These are phyloP conservation scores for Drosophila yakuba DNA, from an alignment of 1,140 invertebrate species.

Conservation along the genomic window DNA sequence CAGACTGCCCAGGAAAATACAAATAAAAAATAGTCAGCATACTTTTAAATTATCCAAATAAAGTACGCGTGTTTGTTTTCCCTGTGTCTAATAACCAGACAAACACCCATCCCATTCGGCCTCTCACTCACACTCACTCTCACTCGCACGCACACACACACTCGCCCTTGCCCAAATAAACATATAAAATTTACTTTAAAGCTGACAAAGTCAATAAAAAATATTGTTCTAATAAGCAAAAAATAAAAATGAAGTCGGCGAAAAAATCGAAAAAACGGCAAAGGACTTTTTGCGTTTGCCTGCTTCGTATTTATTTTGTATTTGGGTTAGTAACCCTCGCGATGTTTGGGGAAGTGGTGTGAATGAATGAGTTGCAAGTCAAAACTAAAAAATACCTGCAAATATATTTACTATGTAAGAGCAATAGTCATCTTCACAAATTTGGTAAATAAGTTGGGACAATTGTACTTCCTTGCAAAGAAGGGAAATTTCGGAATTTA, in stretches of 20 bases:
- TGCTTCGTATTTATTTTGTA: conserved; percentile 11
- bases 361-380: conserved; percentile 6
- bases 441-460: too few relatives aligned
- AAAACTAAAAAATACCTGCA: too few relatives aligned
- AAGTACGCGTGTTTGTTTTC: conserved; percentile 38
- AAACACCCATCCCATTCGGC: conserved; percentile 32
- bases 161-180: conserved; percentile 72
- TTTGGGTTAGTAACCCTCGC: conserved; percentile 12
- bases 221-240: conserved; percentile 82
- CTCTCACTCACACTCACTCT: neutral
- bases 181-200: conserved; percentile 82
- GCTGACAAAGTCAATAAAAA: conserved; percentile 83
- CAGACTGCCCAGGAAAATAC: conserved; percentile 15
- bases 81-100: conserved; percentile 46
- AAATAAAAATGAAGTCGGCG: conserved; percentile 55
- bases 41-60: conserved; percentile 69
- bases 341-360: conserved; percentile 1
- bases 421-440: too few relatives aligned
- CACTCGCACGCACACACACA: neutral
- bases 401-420: too few relatives aligned
- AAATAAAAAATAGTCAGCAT: conserved; percentile 66
- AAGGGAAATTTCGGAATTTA: too few relatives aligned
- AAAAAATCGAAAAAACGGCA: conserved; percentile 62
- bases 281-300: conserved; percentile 34
- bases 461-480: too few relatives aligned